Percentiles rank a stretch among this genome's conserved stretches.
Conservation (phyloP, 2,888 invertebrate genomes). For the Athetis lepigone region DNA sequence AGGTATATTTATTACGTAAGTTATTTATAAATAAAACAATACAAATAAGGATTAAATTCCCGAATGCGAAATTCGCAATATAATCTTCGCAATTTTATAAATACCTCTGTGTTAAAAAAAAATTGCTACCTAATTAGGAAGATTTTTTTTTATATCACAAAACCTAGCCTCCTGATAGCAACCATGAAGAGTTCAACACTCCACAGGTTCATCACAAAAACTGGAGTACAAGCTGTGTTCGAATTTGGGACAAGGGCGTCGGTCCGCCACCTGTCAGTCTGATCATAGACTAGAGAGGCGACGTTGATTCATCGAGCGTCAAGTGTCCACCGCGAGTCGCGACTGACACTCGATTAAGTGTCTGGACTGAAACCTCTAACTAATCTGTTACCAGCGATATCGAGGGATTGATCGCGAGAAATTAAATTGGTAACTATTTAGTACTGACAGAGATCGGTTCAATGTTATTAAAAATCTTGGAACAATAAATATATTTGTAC, state of each 20-base stretch:
- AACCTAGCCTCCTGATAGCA: not conserved
- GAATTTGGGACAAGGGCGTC: slow-evolving; percentile 21
- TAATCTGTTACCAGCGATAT: slow-evolving; percentile 40
- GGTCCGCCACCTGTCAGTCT: slow-evolving; percentile 42
- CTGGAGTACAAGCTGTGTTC: not conserved
- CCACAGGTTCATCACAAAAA: slow-evolving; percentile 42
- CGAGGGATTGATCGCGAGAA: slow-evolving; percentile 27
- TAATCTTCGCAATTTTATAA: too few species aligned
- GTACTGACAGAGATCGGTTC: too few species aligned
- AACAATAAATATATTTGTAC: too few species aligned
- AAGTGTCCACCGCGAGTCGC: slow-evolving; percentile 47
- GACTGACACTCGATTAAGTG: slow-evolving; percentile 55
- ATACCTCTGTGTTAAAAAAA: too few species aligned
- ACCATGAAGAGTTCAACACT: slow-evolving; percentile 5
- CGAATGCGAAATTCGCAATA: too few species aligned
- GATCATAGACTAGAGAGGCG: slow-evolving; percentile 49
- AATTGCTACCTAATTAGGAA: not conserved
- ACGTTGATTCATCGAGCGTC: slow-evolving; percentile 55
- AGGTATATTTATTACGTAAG: too few species aligned
- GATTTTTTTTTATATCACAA: not conserved
- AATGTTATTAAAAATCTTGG: too few species aligned
- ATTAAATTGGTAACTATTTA: not conserved
- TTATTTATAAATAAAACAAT: too few species aligned
- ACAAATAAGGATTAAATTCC: too few species aligned
- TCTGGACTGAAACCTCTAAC: slow-evolving; percentile 32